These are phyloP conservation scores for Lampris incognitus DNA, from an alignment of 2,113 vertebrate species.

Conservation along the genomic window DNA sequence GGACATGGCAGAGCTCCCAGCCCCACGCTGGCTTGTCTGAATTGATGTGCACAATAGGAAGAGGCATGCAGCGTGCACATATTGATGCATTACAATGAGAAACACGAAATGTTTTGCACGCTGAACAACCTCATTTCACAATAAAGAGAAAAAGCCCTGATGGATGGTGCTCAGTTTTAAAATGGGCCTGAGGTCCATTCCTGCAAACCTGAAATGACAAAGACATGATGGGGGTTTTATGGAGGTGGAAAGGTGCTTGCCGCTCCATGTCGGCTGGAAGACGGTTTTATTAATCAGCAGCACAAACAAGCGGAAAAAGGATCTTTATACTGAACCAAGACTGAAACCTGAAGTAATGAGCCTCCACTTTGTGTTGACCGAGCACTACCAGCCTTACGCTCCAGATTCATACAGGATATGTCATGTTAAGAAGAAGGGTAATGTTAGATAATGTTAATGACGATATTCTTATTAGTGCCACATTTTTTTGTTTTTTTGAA, in stretches of 20 bases:
- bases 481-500: too few relatives aligned
- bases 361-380: too few relatives aligned
- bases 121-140: slow-evolving; percentile 11
- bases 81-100: slow-evolving; percentile 24
- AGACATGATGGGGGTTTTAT: slow-evolving; percentile 6
- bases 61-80: not conserved
- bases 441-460: too few relatives aligned
- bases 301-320: slow-evolving; percentile 15
- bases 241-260: slow-evolving; percentile 36
- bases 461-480: too few relatives aligned
- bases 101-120: slow-evolving; percentile 34
- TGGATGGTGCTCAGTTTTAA: slow-evolving; percentile 39
- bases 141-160: slow-evolving; percentile 28
- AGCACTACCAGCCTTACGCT: too few relatives aligned
- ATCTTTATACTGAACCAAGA: slow-evolving; percentile 13
- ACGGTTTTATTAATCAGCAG: slow-evolving; percentile 39
- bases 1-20: slow-evolving; percentile 2
- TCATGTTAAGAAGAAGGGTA: too few relatives aligned
- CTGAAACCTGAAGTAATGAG: not conserved
- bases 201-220: slow-evolving; percentile 44
- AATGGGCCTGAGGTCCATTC: not conserved
- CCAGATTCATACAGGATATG: too few relatives aligned
- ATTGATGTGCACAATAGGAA: not conserved
- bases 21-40: slow-evolving; percentile 3
- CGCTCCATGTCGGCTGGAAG: not conserved